Evolutionary conservation across 1,140 invertebrate genomes (phyloP), one percentile per base, ranked within the genome.

Genomic region (Dendroctonus ponderosae): DNA sequence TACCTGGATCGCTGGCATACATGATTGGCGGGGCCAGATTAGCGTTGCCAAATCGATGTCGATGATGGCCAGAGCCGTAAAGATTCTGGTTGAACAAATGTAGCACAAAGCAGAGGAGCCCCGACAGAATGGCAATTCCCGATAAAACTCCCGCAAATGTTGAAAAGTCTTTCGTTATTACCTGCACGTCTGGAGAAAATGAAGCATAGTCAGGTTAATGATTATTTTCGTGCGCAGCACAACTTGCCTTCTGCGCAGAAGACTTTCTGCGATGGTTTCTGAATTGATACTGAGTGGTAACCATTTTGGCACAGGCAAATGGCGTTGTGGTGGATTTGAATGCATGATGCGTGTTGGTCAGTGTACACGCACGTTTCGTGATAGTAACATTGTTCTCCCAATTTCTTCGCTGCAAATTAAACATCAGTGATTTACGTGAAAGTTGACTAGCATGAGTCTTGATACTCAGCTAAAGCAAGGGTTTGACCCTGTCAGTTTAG

Each of bases 311-410:
- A 93, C 75, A 91, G 89, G 79, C 91, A 93, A 71, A 91, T 85
- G 41, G 91, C 90, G 77, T 92, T 92, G 83, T 93, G 90, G 74
- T 90, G 86, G 72, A 92, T 84, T 79, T 92, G 91, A 54, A 88
- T 85, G 77, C 91, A 92, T 11, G 87, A 87, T 57, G 91, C 84
- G 80, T 92, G 89, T 65, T 87, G 85, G 78, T 92, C 91, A 74
- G 84, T 82, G 72, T 86, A 90, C 68, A 82, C 83, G 76, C 91
- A 93, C 46, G 89, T 87, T 78, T 90, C 86, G 70, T 86, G 82
- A 77, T 92, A 92, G 78, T 91, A 90, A 78, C 91, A 93, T 78
- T 91, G 90, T 76, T 92, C 91, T 54, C 91, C 91, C 72, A 93
- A 80, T 78, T 85, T 87, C 80, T 89, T 89, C 40, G 90, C 91